Conservation (phyloP, 2,797 vertebrate genomes). For the Sparidentex hasta region DNA sequence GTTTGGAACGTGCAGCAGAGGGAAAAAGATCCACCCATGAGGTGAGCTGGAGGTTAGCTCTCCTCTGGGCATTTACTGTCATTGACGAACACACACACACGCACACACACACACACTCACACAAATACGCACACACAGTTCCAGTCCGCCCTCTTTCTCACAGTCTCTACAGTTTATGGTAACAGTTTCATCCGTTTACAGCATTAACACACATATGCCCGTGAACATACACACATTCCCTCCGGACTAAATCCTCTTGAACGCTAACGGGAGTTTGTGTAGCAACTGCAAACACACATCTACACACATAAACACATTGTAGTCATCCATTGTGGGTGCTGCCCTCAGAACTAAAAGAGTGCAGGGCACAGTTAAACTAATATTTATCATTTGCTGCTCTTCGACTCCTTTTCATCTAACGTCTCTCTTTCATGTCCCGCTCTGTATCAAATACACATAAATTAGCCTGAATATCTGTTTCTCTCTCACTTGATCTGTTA, state of each 20-base stretch:
- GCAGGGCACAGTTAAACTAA: slow-evolving; percentile 50
- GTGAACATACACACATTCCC: slow-evolving; percentile 22
- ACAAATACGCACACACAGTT: slow-evolving; percentile 18
- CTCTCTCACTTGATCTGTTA: slow-evolving; percentile 21
- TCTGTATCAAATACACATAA: slow-evolving; percentile 31
- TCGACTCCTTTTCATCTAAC: slow-evolving; percentile 15
- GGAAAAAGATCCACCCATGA: slow-evolving; percentile 73
- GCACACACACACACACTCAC: slow-evolving; percentile 24
- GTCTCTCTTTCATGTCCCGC: slow-evolving; percentile 42
- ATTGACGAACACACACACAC: slow-evolving; percentile 36
- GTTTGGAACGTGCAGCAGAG: slow-evolving; percentile 62
- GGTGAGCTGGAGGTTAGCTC: slow-evolving; percentile 75
- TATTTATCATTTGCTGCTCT: slow-evolving; percentile 66
- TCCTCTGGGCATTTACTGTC: slow-evolving; percentile 68
- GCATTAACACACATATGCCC: slow-evolving; percentile 23
- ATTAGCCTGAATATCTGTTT: slow-evolving; percentile 19
- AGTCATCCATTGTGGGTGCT: slow-evolving; percentile 18
- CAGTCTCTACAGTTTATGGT: slow-evolving; percentile 41
- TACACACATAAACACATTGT: slow-evolving; percentile 13
- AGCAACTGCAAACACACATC: slow-evolving; percentile 47
- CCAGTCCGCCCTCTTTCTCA: slow-evolving; percentile 18
- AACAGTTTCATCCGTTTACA: slow-evolving; percentile 43
- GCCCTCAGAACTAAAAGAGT: slow-evolving; percentile 33
- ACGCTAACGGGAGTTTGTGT: slow-evolving; percentile 33
- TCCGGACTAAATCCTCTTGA: slow-evolving; percentile 30